phyloP scores from a whole-genome alignment of 23 tunicate species.

The Trididemnum miniatum region DNA sequence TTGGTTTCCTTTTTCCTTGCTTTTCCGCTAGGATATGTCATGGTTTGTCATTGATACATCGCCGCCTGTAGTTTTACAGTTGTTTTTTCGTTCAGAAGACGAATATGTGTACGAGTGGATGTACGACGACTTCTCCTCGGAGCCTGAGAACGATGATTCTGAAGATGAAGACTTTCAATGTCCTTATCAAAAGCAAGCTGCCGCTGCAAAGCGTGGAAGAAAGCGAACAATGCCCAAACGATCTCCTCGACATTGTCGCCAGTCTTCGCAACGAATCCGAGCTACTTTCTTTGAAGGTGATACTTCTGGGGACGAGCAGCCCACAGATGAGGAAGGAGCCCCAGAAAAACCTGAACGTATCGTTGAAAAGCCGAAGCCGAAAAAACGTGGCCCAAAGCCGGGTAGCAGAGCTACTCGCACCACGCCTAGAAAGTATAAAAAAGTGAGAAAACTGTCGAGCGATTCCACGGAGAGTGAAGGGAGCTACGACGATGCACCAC shows the following conservation, averaged over 20 bases:
- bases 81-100: conserved; percentile 41
- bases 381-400: not conserved
- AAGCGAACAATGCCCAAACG: not conserved
- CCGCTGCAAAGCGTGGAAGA: conserved; percentile 3
- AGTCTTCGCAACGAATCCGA: not conserved
- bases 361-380: not conserved
- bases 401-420: not conserved
- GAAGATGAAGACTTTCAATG: conserved; percentile 86
- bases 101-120: conserved; percentile 65
- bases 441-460: conserved; percentile 35
- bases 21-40: not conserved
- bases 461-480: conserved; percentile 17
- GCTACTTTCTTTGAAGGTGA: not conserved
- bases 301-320: conserved; percentile 3
- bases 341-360: not conserved
- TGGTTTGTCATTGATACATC: not conserved
- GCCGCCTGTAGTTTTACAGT: not conserved
- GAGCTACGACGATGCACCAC: not conserved
- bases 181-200: not conserved
- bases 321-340: not conserved
- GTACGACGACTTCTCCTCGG: conserved; percentile 63
- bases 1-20: not conserved
- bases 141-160: conserved; percentile 91
- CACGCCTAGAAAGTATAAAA: conserved; percentile 1
- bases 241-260: not conserved